Evolutionary conservation across 2,113 vertebrate species (phyloP).

Genomic region (Ibidorhyncha struthersii): DNA sequence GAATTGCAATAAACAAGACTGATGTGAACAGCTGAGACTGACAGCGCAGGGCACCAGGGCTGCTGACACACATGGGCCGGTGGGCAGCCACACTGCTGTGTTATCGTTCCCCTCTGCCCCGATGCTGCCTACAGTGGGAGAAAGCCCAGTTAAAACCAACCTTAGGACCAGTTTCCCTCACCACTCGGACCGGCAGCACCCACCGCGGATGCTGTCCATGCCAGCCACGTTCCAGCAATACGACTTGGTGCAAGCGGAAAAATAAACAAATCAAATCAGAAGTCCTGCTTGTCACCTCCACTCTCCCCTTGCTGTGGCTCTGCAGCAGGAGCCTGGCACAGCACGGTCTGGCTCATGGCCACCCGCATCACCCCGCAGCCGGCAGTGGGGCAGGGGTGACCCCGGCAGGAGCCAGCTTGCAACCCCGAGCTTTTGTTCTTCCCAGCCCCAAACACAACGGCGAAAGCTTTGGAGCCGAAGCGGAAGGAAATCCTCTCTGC

Average conservation of each 20-base stretch:
- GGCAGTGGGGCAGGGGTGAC: neutral
- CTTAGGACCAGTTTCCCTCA: neutral
- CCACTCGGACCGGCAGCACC: neutral
- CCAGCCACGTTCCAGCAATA: neutral
- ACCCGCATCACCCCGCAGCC: rapidly evolving
- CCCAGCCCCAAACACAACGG: neutral
- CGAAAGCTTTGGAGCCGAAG: neutral
- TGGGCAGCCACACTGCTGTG: neutral
- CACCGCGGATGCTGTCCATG: neutral
- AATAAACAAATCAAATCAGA: neutral
- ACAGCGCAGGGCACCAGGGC: neutral
- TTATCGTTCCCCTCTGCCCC: rapidly evolving
- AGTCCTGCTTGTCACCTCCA: neutral
- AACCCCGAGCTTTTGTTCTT: neutral
- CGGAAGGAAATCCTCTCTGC: neutral
- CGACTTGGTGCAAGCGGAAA: rapidly evolving
- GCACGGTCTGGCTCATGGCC: rapidly evolving
- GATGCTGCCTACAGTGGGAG: rapidly evolving
- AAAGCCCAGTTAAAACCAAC: neutral
- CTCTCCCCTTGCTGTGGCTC: neutral
- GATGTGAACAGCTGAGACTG: neutral
- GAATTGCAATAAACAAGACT: slow-evolving; percentile 13
- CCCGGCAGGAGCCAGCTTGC: neutral
- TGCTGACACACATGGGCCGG: rapidly evolving
- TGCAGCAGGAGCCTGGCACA: rapidly evolving